These are phyloP conservation scores for Penaeus chinensis DNA, from an alignment of 1,140 invertebrate genomes.

Conservation along the genomic window DNA sequence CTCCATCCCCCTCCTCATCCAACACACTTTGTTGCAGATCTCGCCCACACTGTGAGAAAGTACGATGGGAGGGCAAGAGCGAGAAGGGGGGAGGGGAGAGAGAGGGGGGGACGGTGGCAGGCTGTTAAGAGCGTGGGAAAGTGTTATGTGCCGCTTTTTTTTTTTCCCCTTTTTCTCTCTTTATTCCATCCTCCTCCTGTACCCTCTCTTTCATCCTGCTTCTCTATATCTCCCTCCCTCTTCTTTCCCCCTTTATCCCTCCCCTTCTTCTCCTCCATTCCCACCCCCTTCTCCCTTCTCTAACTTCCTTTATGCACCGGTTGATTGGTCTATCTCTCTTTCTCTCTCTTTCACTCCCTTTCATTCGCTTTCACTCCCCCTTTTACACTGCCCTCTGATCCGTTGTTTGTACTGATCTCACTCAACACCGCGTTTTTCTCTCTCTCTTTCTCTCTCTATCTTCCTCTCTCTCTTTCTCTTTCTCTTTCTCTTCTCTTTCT, in stretches of 20 bases:
- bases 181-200: background rate
- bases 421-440: background rate
- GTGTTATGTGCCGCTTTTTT: background rate
- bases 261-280: background rate
- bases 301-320: no score
- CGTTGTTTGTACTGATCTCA: background rate
- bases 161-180: constrained; percentile 22
- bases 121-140: background rate
- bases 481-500: no score
- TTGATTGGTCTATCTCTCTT: background rate
- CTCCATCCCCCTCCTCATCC: no score
- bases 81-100: no score
- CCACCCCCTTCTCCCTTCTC: background rate
- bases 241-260: background rate
- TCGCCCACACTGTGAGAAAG: background rate
- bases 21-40: background rate
- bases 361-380: constrained; percentile 7
- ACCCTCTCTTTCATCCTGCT: constrained; percentile 6
- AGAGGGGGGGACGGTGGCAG: no score
- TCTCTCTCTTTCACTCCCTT: background rate
- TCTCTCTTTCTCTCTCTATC: background rate
- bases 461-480: background rate
- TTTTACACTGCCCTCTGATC: constrained; percentile 10
- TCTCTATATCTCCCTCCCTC: background rate
- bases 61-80: background rate